These are phyloP conservation scores for Uropsilus gracilis DNA, from an alignment of 2,113 vertebrate genomes.

Conservation along the genomic window DNA sequence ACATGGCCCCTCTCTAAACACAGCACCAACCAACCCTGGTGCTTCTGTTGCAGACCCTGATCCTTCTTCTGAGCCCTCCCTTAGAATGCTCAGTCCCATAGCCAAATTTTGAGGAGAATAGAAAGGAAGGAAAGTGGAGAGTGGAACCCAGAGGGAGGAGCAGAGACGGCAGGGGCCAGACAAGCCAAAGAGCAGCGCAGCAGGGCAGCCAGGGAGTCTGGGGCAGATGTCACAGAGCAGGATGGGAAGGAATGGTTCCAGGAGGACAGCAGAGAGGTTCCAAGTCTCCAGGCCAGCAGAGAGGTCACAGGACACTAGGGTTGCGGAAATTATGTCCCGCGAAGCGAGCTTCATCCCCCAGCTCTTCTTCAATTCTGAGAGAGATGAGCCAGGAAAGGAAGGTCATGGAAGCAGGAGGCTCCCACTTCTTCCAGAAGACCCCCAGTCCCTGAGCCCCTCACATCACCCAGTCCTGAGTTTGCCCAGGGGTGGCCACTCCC, in stretches of 20 bases:
- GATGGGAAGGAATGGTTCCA: constrained; percentile 65
- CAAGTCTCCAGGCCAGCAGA: constrained; percentile 21
- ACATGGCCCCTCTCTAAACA: not conserved
- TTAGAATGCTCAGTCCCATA: not conserved
- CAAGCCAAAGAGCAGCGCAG: not conserved
- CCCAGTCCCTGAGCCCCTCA: not conserved
- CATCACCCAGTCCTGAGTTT: not conserved
- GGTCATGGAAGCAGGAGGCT: not conserved
- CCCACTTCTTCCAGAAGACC: not conserved
- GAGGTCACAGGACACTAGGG: constrained; percentile 92
- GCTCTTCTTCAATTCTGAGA: constrained; percentile 94
- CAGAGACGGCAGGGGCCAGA: not conserved
- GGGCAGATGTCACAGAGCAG: constrained; percentile 59
- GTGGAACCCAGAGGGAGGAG: not conserved
- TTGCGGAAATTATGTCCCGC: constrained; percentile 96
- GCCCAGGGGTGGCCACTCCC: not conserved
- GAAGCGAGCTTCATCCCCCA: constrained; percentile 94
- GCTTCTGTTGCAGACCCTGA: not conserved
- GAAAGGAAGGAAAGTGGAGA: constrained; percentile 54
- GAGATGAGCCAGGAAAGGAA: constrained; percentile 41
- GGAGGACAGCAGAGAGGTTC: constrained; percentile 35
- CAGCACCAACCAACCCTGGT: not conserved
- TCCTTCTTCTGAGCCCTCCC: not conserved
- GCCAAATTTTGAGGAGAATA: constrained; percentile 55
- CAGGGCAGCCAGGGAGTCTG: not conserved